These are phyloP conservation scores for Teleogryllus oceanicus DNA, from an alignment of 2,888 invertebrate species.

Conservation along the genomic window DNA sequence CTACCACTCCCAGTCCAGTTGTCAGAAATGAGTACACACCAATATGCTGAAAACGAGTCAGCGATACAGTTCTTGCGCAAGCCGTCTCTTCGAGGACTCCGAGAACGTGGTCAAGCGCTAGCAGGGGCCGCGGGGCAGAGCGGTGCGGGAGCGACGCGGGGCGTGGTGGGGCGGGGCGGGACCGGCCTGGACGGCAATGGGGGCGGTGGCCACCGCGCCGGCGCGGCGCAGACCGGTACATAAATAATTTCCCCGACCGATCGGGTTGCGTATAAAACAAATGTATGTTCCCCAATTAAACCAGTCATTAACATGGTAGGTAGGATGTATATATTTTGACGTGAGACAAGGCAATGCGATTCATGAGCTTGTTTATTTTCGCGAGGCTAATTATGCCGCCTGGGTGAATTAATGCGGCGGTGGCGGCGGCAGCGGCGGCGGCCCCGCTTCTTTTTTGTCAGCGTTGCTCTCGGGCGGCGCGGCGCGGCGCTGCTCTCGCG, in stretches of 20 bases:
- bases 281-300: constrained; percentile 4
- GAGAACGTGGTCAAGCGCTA: not conserved
- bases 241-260: not conserved
- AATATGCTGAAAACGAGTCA: too few relatives aligned
- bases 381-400: not conserved
- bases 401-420: not conserved
- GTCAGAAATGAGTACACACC: too few relatives aligned
- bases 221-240: not conserved
- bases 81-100: not conserved
- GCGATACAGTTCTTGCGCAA: too few relatives aligned
- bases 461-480: too few relatives aligned
- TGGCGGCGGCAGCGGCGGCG: not conserved
- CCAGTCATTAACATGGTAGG: constrained; percentile 1
- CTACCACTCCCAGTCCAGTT: too few relatives aligned
- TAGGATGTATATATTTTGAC: constrained; percentile 10
- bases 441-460: too few relatives aligned
- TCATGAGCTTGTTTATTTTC: constrained; percentile 11
- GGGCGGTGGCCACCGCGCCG: not conserved
- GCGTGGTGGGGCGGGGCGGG: not conserved
- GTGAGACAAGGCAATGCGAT: not conserved
- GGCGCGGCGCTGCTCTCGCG: too few relatives aligned
- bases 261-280: constrained; percentile 1
- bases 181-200: not conserved
- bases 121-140: not conserved
- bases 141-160: not conserved